Conservation (phyloP, 2,113 vertebrate species). For the Saimiri boliviensis region DNA sequence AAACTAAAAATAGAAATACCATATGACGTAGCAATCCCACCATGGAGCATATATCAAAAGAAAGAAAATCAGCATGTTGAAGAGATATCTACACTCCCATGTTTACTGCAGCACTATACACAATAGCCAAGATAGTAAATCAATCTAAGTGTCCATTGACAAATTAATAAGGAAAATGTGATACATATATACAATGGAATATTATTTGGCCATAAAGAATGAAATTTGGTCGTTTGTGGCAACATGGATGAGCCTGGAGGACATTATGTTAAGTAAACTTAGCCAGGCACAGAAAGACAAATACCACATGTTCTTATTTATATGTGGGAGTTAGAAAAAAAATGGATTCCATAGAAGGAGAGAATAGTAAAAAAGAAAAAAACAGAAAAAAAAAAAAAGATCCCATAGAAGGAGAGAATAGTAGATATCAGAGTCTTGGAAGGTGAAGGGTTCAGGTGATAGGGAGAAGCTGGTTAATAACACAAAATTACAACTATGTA, state of each 20-base stretch:
- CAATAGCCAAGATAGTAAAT: not conserved
- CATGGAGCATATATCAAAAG: not conserved
- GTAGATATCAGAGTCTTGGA: too few relatives aligned
- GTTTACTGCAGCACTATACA: not conserved
- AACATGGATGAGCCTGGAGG: not conserved
- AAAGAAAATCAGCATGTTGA: not conserved
- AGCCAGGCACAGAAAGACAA: too few relatives aligned
- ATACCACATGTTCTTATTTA: too few relatives aligned
- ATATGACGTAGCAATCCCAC: not conserved
- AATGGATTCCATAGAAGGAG: too few relatives aligned
- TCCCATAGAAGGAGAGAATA: too few relatives aligned
- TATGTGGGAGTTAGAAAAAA: too few relatives aligned
- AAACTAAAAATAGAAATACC: not conserved
- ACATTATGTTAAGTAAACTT: too few relatives aligned
- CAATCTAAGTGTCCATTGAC: not conserved
- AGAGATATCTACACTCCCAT: not conserved
- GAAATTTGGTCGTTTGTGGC: not conserved
- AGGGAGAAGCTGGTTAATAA: too few relatives aligned
- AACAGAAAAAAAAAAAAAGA: too few relatives aligned
- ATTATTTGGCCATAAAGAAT: not conserved
- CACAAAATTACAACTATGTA: too few relatives aligned
- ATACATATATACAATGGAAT: not conserved
- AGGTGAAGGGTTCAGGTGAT: too few relatives aligned
- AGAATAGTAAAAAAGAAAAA: too few relatives aligned
- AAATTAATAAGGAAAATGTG: not conserved